Base-by-base conservation (phyloP, 2,888 invertebrate species). In the Meteorus colon region DNA sequence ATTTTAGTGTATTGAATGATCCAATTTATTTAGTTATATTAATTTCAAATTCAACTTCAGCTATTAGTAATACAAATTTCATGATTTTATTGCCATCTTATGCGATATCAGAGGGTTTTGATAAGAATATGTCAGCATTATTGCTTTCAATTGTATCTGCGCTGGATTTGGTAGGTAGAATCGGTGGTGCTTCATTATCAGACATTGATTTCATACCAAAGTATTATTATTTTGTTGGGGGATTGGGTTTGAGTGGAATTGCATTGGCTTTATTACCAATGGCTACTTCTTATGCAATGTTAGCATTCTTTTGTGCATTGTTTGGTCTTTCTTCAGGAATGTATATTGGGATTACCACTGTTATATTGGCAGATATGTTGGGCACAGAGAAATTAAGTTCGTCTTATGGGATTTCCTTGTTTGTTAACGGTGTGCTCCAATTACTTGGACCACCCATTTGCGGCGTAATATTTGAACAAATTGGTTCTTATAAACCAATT, bases 21-120 rank as follows among this genome's bases (percentile, higher is more conserved):
- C 96, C 96, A 0, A 92, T 95, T 67, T 96, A 96, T 85, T 90
- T 96, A 71, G 94, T 96, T 0, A 96, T 96, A 78, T 87, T 96
- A 10, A 94, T 96, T 84, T 96, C 96, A 0, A 96, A 96, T 83
- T 96, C 95, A 59, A 96, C 96, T 0, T 95, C 94, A 77, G 96
- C 96, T 0, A 96, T 96, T 74, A 95, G 96, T 78, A 96, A 96
- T 83, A 96, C 96, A 0, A 96, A 96, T 86, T 96, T 96, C 82
- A 94, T 96, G 74, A 96, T 96, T 48, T 88, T 96, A 29, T 90
- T 96, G 24, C 96, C 96, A 0, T 92, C 94, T 0, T 96, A 96
- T 85, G 96, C 96, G 0, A 89, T 93, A 2, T 92, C 92, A 34
- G 91, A 95, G 74, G 93, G 93, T 0, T 96, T 94, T 84, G 93